phyloP scores from a whole-genome alignment of 2,113 vertebrate species.

The Neofelis nebulosa region DNA sequence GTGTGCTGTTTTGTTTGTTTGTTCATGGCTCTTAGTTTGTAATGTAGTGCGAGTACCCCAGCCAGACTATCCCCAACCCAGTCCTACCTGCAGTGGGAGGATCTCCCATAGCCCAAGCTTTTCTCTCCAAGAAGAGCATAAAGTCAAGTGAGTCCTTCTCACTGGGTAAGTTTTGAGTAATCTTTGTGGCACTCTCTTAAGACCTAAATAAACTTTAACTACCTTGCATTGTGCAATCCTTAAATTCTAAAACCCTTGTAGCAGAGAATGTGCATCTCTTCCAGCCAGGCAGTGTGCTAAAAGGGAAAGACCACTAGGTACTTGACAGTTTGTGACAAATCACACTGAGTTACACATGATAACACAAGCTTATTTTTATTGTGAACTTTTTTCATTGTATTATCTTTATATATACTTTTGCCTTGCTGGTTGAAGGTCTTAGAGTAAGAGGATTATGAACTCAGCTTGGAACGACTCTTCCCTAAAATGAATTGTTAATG shows the following conservation, averaged over 20 bases:
- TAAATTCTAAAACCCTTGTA: background rate
- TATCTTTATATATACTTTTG: background rate
- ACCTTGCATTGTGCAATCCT: background rate
- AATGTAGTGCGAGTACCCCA: background rate
- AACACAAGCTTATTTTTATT: constrained; percentile 13
- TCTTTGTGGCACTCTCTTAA: background rate
- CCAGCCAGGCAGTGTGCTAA: background rate
- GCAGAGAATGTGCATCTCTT: background rate
- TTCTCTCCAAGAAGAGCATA: background rate
- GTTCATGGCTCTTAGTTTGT: background rate
- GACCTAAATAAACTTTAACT: background rate
- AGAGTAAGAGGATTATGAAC: background rate
- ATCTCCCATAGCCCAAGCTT: background rate
- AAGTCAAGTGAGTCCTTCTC: background rate
- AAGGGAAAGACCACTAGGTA: background rate
- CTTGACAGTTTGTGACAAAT: constrained; percentile 33
- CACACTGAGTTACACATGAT: background rate
- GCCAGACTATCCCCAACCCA: background rate
- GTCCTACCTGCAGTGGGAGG: background rate
- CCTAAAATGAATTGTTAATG: background rate
- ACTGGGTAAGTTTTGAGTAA: background rate
- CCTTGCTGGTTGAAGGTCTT: background rate
- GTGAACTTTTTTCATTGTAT: background rate
- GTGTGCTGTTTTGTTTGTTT: background rate
- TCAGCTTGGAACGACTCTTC: background rate